Evolutionary conservation across 2,888 invertebrate genomes (phyloP).

Genomic region (Agrochola macilenta): DNA sequence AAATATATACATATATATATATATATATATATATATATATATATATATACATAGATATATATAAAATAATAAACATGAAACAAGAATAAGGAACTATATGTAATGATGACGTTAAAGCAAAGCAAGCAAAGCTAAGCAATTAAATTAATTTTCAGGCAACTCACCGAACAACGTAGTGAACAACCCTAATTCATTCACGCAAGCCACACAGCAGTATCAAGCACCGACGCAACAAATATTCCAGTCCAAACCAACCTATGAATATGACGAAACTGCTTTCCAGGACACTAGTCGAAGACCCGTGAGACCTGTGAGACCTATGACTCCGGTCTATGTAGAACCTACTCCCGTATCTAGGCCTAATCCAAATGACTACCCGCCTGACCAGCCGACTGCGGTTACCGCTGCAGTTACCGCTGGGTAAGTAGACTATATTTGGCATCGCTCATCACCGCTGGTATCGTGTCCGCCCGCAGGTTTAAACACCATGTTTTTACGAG

Average conservation of each 20-base stretch:
- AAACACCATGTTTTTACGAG: not conserved
- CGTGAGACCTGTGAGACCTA: constrained; percentile 28
- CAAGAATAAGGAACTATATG: too few relatives aligned
- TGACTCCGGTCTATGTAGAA: constrained; percentile 13
- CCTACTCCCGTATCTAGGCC: constrained; percentile 9
- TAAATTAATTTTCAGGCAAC: constrained; percentile 35
- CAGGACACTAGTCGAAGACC: constrained; percentile 25
- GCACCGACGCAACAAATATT: constrained; percentile 41
- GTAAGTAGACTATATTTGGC: constrained; percentile 15
- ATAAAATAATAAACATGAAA: too few relatives aligned
- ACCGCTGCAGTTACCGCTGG: not conserved
- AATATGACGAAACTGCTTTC: constrained; percentile 8
- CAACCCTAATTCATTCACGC: constrained; percentile 6
- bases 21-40: too few relatives aligned
- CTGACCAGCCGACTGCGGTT: constrained; percentile 5
- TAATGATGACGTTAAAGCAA: too few relatives aligned
- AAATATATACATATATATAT: too few relatives aligned
- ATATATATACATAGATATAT: too few relatives aligned
- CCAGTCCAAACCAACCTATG: constrained; percentile 36
- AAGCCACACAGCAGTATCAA: constrained; percentile 30
- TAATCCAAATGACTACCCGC: not conserved
- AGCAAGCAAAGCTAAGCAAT: not conserved
- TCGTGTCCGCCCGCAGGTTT: too few relatives aligned
- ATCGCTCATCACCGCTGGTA: not conserved
- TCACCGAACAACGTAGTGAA: constrained; percentile 35